These are phyloP conservation scores for Mallateleia sp. DNA, from an alignment of 2,888 invertebrate genomes.

Conservation along the genomic window DNA sequence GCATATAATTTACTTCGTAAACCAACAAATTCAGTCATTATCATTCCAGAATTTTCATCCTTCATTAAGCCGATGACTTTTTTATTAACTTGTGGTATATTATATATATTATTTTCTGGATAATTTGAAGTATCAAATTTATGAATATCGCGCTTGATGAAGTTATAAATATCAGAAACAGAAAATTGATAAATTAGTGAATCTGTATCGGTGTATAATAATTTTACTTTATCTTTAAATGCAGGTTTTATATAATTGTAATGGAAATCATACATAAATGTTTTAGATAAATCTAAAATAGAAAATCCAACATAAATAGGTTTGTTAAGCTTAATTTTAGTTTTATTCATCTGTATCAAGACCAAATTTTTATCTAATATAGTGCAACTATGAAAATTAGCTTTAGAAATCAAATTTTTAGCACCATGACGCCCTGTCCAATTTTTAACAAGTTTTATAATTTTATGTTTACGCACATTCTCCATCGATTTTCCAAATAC, in stretches of 20 bases:
- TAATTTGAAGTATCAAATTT: conserved; percentile 77
- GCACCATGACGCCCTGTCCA: conserved; percentile 77
- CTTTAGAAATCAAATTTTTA: conserved; percentile 9
- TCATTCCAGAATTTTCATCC: conserved; percentile 82
- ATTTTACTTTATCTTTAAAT: neutral
- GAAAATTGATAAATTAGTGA: neutral
- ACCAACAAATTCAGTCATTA: conserved; percentile 82
- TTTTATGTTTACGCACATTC: conserved; percentile 13
- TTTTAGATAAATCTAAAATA: conserved; percentile 53
- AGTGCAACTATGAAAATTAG: conserved; percentile 31
- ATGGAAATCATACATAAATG: neutral
- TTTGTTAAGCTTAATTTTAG: conserved; percentile 56
- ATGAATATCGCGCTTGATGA: conserved; percentile 18
- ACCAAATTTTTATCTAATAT: conserved; percentile 14
- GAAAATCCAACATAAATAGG: conserved; percentile 66
- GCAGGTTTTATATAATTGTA: neutral
- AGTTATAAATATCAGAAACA: neutral
- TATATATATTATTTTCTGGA: neutral
- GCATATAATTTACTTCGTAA: conserved; percentile 58
- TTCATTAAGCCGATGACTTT: conserved; percentile 69
- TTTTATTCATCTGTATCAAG: conserved; percentile 41
- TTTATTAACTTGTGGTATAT: neutral
- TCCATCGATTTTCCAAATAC: conserved; percentile 85
- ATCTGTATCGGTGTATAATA: neutral
- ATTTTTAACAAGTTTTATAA: neutral